A percentile compares a stretch with the other conserved stretches of the same genome.
These are phyloP conservation scores for Nyctibius grandis DNA, from an alignment of 2,797 vertebrate genomes.

Conservation along the genomic window DNA sequence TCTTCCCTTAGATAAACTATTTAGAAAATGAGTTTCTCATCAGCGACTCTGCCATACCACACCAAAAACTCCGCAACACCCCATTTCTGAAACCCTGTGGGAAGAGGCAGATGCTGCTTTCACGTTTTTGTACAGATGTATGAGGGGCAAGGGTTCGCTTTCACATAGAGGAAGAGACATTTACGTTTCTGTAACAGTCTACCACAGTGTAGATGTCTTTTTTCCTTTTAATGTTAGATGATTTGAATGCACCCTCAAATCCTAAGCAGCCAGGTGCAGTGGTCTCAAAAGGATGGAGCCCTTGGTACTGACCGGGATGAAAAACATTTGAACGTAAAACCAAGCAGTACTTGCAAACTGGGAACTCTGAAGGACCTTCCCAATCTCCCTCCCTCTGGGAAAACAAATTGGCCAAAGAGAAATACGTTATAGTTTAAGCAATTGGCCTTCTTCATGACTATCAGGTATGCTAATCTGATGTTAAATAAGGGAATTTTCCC, in stretches of 20 bases:
- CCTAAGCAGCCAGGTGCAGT: not conserved
- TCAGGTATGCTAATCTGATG: not conserved
- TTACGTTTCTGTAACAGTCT: not conserved
- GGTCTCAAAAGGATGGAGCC: not conserved
- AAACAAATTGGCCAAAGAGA: not conserved
- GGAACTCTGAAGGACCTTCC: not conserved
- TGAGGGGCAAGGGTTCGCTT: not conserved
- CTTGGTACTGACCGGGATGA: not conserved
- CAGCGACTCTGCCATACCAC: not conserved
- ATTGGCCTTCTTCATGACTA: fast-evolving
- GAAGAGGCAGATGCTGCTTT: not conserved
- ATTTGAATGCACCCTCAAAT: not conserved
- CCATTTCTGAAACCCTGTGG: not conserved
- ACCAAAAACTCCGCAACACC: not conserved
- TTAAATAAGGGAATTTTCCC: not conserved
- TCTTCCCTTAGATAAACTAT: not conserved
- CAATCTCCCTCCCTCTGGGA: not conserved
- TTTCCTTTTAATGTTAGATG: fast-evolving
- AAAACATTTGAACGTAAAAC: not conserved
- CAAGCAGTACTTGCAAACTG: not conserved
- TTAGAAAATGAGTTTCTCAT: not conserved
- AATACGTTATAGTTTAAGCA: fast-evolving
- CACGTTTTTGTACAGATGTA: fast-evolving
- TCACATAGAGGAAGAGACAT: not conserved
- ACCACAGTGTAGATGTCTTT: not conserved